Evolutionary conservation across 2,113 vertebrate genomes (phyloP), one percentile per base, ranked within the genome.

Genomic region (Dolichotis patagonum): DNA sequence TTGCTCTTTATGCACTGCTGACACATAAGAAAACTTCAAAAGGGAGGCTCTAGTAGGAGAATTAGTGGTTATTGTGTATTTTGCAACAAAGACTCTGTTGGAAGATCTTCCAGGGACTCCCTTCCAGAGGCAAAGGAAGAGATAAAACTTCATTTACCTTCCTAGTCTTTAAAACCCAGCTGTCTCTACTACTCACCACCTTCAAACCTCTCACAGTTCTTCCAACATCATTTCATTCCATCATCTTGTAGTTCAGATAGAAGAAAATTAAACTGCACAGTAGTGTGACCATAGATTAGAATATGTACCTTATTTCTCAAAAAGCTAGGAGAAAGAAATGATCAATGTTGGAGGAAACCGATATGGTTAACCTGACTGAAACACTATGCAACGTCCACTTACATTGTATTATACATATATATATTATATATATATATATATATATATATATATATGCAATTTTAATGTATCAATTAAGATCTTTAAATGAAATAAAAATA

Each of bases 21-120:
- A 43, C 89, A 93, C 46, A 77, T 82, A 71, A 94, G 38, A 89
- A 35, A 32, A 84, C 81, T 77, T 96, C 19, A 85, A 92, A 96
- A 78, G 24, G 41, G 22, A 96, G 71, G 52, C 7, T 3, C 26
- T 38, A 5, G 30, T 85, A 95, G 28, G 54, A 93, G 32, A 81
- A 91, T 77, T 63, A 54, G 20, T 84, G 38, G 41, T 30, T 96
- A 67, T 43, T 88, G 10, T 80, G 20, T 84, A 52, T 17, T 95
- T 81, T 96, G 81, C 75, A 95, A 46, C 14, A 91, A 91, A 41
- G 20, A 13, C 49, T 7, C 49, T 63, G n/a, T 58, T 19, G 80
- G 88, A 90, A 86, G 52, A 43, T 78, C 96, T 96, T 93, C 43
- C 16, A 56, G 54, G 85, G 78, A 92, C 14, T 95, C 46, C 20